Percentiles rank a stretch among this genome's conserved stretches.
These are phyloP conservation scores for Leptogaster cylindrica DNA, from an alignment of 2,888 invertebrate genomes.

Conservation along the genomic window DNA sequence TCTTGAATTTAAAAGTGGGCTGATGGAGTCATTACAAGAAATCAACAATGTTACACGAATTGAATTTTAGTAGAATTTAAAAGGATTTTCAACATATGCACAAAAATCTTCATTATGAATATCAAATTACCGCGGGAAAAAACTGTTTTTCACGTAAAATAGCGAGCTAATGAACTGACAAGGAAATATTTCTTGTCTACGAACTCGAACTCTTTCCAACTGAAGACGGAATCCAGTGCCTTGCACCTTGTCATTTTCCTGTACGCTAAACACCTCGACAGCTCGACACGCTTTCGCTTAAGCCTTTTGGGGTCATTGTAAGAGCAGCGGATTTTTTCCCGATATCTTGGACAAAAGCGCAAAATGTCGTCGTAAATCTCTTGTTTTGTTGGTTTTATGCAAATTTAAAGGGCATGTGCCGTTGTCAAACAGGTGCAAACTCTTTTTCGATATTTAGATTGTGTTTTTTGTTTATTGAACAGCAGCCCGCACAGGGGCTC, in stretches of 20 bases:
- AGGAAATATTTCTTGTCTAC: not conserved
- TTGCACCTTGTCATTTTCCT: conserved; percentile 14
- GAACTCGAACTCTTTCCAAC: no score
- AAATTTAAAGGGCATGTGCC: conserved; percentile 34
- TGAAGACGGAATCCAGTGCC: not conserved
- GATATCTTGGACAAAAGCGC: not conserved
- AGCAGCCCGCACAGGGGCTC: no score
- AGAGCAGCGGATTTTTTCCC: not conserved
- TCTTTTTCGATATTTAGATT: no score
- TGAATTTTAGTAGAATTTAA: no score
- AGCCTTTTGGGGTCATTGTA: conserved; percentile 4
- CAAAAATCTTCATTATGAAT: no score
- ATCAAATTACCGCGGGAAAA: no score
- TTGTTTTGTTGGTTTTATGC: conserved; percentile 14
- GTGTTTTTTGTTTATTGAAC: no score
- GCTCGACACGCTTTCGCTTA: conserved; percentile 17
- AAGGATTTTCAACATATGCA: no score
- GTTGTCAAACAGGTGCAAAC: conserved; percentile 22
- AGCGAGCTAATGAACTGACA: not conserved
- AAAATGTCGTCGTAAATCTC: conserved; percentile 24
- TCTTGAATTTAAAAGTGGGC: no score
- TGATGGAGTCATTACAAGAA: no score
- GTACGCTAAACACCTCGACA: conserved; percentile 10
- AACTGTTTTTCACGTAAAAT: no score
- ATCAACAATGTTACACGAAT: no score